Evolutionary conservation across 2,888 invertebrate genomes (phyloP), one percentile per base, ranked within the genome.

Genomic region (Bembecia ichneumoniformis): DNA sequence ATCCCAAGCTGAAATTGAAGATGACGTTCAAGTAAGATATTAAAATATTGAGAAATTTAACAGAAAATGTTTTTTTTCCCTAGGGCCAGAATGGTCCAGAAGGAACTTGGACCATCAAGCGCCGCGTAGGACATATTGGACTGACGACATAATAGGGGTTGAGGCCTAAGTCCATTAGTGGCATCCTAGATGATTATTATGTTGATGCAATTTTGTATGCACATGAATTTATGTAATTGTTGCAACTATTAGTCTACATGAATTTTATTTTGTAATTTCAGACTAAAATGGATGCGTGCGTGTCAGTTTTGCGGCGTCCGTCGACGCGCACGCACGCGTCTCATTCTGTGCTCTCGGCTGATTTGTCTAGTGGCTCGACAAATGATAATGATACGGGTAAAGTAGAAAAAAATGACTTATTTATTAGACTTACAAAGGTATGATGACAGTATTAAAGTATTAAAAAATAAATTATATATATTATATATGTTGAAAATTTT

Each of bases 251-350:
- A 13, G 11, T 35, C 7, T 7, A 13, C 3, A 5, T 4, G 7
- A 40, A 13, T n/a, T 11, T 46, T 43, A 28, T 43, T 46, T 43
- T 40, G 46, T 51, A 15, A 44, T 71, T 73, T 11, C 61, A 84
- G 83, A 59, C 48, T 16, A 78, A 74, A 49, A 43, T 84, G 13
- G 77, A 82, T 15, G 73, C 63, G 47, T 76, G 74, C 52, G 17
- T 79, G 1, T 43, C 62, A 0, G 35, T 56, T 1, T 51, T 69
- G 2, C 68, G 67, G 7, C 36, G 28, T 0, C 55, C 52, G n/a
- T 49, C 56, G 3, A 45, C 49, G 13, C 28, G 28, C 9, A 49
- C 28, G 43, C 46, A 56, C 15, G 49, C 52, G 2, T 57, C 57
- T 3, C 49, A 50, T 0, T 59, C 66, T 1, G 49, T 66, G 5